Percentiles rank a stretch among this genome's conserved stretches.
phyloP scores from a whole-genome alignment of 2,113 vertebrate species.

The Pelobates fuscus region DNA sequence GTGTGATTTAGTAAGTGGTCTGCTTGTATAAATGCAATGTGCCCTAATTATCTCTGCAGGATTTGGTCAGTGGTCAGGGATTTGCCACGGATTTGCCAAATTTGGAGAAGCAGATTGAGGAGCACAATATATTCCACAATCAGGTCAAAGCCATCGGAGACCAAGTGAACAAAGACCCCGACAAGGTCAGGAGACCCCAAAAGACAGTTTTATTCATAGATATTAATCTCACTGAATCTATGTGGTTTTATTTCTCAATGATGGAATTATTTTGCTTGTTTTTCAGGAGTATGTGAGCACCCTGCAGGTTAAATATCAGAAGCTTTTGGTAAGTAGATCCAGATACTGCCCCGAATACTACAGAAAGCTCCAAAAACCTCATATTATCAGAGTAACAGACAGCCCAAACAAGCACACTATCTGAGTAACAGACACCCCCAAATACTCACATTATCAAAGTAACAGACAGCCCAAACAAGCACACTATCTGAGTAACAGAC shows the following conservation, averaged over 20 bases:
- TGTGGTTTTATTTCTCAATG: background rate
- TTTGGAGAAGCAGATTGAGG: constrained; percentile 88
- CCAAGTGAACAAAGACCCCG: constrained; percentile 73
- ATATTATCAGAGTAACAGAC: too few species aligned
- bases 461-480: background rate
- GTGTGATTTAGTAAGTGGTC: too few species aligned
- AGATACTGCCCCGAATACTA: background rate
- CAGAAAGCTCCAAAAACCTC: too few species aligned
- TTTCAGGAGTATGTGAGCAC: constrained; percentile 71
- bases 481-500: background rate
- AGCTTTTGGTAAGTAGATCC: constrained; percentile 83
- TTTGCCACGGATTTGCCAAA: constrained; percentile 87
- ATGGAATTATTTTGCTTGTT: constrained; percentile 35
- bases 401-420: too few species aligned
- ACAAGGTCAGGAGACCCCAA: constrained; percentile 69
- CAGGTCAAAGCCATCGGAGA: constrained; percentile 94
- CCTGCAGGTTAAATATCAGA: constrained; percentile 85
- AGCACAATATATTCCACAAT: constrained; percentile 95
- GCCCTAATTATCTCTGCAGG: constrained; percentile 69
- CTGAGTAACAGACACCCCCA: too few species aligned
- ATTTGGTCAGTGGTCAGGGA: constrained; percentile 74
- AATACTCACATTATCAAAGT: background rate
- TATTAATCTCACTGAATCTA: background rate
- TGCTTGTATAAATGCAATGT: too few species aligned
- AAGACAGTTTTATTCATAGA: too few species aligned